Evolutionary conservation across 64 coral and sea anemone genomes (phyloP), one percentile per base, ranked within the genome.

Genomic region (Dendrophyllia cribrosa): DNA sequence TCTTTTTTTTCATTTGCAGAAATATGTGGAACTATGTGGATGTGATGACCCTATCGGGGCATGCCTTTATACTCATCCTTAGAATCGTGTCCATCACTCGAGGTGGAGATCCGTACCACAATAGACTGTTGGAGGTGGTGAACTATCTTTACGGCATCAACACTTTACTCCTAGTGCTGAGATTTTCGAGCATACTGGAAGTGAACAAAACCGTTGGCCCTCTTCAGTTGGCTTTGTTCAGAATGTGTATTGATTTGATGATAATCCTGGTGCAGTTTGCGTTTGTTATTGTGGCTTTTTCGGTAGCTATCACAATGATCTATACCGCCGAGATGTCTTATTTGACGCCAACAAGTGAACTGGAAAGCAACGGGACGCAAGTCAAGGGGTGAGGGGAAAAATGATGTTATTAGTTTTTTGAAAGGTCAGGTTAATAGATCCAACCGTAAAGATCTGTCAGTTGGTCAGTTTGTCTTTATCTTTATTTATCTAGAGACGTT

Each of bases 11-110:
- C 7, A 20, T 43, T 1, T 7, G 15, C 55, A 88, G 86, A 59
- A 75, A 88, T 44, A 88, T 88, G 86, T 88, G 86, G 86, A 88
- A 88, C 22, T 88, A 88, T 48, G 68, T 88, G 16, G 86, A 88
- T 74, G 20, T 75, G 3, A 11, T 63, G 1, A 88, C 58, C 9
- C 67, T 88, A 13, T 55, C 19, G 6, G 10, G 55, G 2, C 58
- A 74, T 51, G 56, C 44, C 9, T 2, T 75, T 19, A 88, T 88
- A 34, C 43, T 88, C 3, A 14, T 88, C 8, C 68, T 88, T 7
- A 68, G 86, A 59, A 23, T 73, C 58, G 49, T 16, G 7, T 44
- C 86, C 19, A 24, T 88, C 25, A 75, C 26, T 58, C 19, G 5
- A 7, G 67, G 52, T n/a, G 68, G 50, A n/a, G 68, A 72, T 44